These are phyloP conservation scores for Serrognathus titanus DNA, from an alignment of 2,888 invertebrate genomes.

Conservation along the genomic window DNA sequence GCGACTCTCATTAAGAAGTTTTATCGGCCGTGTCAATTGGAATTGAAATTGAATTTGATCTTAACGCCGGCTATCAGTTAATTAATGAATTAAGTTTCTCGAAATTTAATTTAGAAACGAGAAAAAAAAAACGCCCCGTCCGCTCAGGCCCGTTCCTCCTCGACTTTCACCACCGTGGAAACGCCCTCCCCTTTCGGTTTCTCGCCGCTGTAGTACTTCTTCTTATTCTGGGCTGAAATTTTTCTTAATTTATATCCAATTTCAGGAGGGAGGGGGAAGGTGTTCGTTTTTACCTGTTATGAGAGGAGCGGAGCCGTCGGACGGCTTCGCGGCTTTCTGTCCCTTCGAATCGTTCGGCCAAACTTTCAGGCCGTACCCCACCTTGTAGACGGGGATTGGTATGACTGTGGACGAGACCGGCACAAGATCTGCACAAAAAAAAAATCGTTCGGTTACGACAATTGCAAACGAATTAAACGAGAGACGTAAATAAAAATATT, in stretches of 20 bases:
- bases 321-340: not conserved
- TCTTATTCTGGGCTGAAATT: conserved; percentile 10
- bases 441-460: too few relatives aligned
- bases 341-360: conserved; percentile 30
- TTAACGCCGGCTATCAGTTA: too few relatives aligned
- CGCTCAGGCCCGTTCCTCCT: too few relatives aligned
- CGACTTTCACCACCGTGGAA: too few relatives aligned
- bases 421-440: conserved; percentile 53
- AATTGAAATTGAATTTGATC: too few relatives aligned
- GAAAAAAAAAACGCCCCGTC: too few relatives aligned
- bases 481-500: too few relatives aligned
- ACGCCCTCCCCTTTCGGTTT: not conserved
- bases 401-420: conserved; percentile 67
- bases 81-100: too few relatives aligned
- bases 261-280: not conserved
- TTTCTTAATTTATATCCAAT: not conserved
- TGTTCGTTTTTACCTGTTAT: conserved; percentile 3
- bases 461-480: too few relatives aligned
- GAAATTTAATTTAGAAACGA: too few relatives aligned
- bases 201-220: conserved; percentile 14
- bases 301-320: not conserved
- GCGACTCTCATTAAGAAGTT: too few relatives aligned
- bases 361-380: conserved; percentile 54
- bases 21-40: too few relatives aligned
- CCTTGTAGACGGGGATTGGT: conserved; percentile 60